phyloP scores from a whole-genome alignment of 1,140 invertebrate species.

The Bombus breviceps region DNA sequence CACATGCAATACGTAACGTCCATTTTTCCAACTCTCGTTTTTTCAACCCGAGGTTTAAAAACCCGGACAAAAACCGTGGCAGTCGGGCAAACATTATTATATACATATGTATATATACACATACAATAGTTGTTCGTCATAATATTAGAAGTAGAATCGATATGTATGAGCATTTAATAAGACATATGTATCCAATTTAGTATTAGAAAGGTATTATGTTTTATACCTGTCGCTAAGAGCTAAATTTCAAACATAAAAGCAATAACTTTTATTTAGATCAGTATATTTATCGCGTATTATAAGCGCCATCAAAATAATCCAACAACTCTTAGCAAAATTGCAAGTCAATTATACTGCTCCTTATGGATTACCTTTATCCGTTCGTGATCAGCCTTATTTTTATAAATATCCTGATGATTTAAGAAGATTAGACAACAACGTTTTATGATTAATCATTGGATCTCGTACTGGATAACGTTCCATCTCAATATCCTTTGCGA shows the following conservation, averaged over 20 bases:
- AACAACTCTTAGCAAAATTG: neutral
- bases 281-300: neutral
- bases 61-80: neutral
- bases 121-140: neutral
- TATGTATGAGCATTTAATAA: no score
- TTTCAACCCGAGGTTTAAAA: neutral
- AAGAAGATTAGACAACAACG: no score
- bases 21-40: neutral
- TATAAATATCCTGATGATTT: no score
- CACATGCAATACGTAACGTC: neutral
- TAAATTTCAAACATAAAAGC: neutral
- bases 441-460: neutral
- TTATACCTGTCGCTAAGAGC: no score
- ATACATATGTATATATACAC: neutral
- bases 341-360: neutral
- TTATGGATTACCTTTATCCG: no score
- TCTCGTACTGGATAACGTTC: slow-evolving; percentile 20
- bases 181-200: neutral
- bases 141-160: neutral
- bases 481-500: slow-evolving; percentile 47
- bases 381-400: no score
- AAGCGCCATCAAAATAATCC: neutral
- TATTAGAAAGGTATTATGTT: neutral
- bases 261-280: neutral
- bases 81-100: neutral